Evolutionary conservation across 2,888 invertebrate genomes (phyloP).

Genomic region (Drosophila monieri): DNA sequence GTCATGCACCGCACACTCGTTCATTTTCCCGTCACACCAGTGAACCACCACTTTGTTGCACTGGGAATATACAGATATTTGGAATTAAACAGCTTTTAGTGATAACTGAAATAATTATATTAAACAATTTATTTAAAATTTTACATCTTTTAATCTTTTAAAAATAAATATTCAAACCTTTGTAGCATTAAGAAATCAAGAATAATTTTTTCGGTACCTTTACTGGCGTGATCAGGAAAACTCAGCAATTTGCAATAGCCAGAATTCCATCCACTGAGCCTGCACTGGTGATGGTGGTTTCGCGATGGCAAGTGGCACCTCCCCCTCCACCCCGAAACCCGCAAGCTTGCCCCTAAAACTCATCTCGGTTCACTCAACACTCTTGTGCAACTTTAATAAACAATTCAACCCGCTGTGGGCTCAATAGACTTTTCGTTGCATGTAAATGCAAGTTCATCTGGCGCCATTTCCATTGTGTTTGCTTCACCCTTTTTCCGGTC

Average conservation of each 20-base stretch:
- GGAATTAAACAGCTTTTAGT: neutral
- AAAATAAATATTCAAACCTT: neutral
- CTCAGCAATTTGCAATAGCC: slow-evolving; percentile 59
- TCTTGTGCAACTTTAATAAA: slow-evolving; percentile 40
- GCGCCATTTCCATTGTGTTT: slow-evolving; percentile 35
- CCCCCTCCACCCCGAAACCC: slow-evolving; percentile 24
- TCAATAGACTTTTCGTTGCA: slow-evolving; percentile 26
- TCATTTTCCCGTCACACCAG: slow-evolving; percentile 5
- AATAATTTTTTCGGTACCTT: slow-evolving; percentile 47
- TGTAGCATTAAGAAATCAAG: neutral
- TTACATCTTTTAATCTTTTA: neutral
- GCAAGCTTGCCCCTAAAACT: slow-evolving; percentile 2
- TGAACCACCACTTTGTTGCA: slow-evolving; percentile 1
- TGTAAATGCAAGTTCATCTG: slow-evolving; percentile 42
- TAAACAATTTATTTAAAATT: too few species aligned
- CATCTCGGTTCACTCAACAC: neutral
- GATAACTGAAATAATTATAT: too few species aligned
- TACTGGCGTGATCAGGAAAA: slow-evolving; percentile 57
- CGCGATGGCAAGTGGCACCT: slow-evolving; percentile 3
- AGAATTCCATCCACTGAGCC: slow-evolving; percentile 37
- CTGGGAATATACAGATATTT: neutral
- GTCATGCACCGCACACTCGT: slow-evolving; percentile 42
- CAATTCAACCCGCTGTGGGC: slow-evolving; percentile 23
- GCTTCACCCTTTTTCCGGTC: slow-evolving; percentile 22
- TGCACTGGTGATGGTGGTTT: slow-evolving; percentile 7